Percentiles rank a stretch among this genome's conserved stretches.
phyloP scores from a whole-genome alignment of 2,797 vertebrate genomes.

The Melanotaenia pygmaea region DNA sequence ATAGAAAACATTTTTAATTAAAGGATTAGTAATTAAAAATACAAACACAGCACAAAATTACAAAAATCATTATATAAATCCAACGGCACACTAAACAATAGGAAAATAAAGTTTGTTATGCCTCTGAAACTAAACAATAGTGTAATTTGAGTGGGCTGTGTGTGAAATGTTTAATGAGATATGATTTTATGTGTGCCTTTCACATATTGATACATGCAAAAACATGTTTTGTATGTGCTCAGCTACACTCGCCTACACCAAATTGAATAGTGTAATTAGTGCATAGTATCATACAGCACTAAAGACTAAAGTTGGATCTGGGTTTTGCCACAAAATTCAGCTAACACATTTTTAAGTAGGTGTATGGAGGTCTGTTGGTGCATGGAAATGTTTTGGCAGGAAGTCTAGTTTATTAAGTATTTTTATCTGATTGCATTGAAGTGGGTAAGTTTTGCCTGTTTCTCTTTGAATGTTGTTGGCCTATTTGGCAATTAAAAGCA shows the following conservation, averaged over 20 bases:
- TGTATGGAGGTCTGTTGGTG: slow-evolving; percentile 22
- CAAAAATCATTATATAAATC: not conserved
- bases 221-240: not conserved
- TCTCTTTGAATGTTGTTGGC: slow-evolving; percentile 43
- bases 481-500: slow-evolving; percentile 51
- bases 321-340: slow-evolving; percentile 11
- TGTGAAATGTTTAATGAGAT: slow-evolving; percentile 30
- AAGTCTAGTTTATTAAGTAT: slow-evolving; percentile 18
- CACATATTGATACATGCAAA: not conserved
- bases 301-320: not conserved
- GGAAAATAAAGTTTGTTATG: not conserved
- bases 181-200: slow-evolving; percentile 7
- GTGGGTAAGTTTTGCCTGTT: slow-evolving; percentile 46
- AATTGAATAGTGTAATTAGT: slow-evolving; percentile 9
- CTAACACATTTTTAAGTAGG: slow-evolving; percentile 27
- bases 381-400: slow-evolving; percentile 16
- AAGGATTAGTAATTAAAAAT: slow-evolving; percentile 18
- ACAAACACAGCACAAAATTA: not conserved
- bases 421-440: slow-evolving; percentile 41
- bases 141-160: not conserved
- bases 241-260: not conserved
- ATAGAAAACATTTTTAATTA: not conserved
- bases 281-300: not conserved
- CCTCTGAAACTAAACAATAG: not conserved
- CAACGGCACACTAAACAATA: not conserved